phyloP scores from a whole-genome alignment of 1,140 invertebrate genomes.

The Hypothenemus hampei region DNA sequence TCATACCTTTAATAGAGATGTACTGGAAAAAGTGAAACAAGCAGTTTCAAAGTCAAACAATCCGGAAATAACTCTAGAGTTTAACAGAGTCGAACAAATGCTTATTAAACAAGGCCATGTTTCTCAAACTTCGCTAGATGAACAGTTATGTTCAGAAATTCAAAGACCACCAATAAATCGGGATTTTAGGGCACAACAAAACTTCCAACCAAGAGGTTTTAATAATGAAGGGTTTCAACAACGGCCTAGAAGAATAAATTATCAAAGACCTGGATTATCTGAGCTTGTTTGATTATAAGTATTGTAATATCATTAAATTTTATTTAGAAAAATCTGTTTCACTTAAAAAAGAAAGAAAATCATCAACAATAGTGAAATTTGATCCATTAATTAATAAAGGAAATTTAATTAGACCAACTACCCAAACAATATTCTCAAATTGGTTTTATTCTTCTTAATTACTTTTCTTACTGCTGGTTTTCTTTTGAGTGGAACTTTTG shows the following conservation, averaged over 20 bases:
- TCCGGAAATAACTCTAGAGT: conserved; percentile 45
- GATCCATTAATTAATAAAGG: not conserved
- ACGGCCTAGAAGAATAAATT: not conserved
- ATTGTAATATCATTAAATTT: not conserved
- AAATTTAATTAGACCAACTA: not conserved
- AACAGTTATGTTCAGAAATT: not conserved
- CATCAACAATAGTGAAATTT: not conserved
- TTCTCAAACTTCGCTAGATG: not conserved
- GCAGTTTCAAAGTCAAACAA: conserved; percentile 39
- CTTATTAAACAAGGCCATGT: conserved; percentile 46
- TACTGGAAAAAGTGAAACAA: conserved; percentile 48
- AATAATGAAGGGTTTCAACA: not conserved
- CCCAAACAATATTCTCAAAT: not conserved
- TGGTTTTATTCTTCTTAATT: not conserved
- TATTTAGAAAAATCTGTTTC: not conserved
- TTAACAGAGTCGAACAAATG: conserved; percentile 45
- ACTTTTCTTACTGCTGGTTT: too few species aligned
- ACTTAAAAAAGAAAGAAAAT: not conserved
- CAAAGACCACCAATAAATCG: not conserved
- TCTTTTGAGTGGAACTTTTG: conserved; percentile 8
- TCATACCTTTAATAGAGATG: conserved; percentile 50
- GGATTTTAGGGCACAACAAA: not conserved
- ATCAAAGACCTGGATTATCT: not conserved
- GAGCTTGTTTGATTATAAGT: not conserved
- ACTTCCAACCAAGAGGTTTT: not conserved